Percentiles rank a stretch among this genome's conserved stretches.
phyloP scores from a whole-genome alignment of 2,797 vertebrate genomes.

The Avahi laniger region DNA sequence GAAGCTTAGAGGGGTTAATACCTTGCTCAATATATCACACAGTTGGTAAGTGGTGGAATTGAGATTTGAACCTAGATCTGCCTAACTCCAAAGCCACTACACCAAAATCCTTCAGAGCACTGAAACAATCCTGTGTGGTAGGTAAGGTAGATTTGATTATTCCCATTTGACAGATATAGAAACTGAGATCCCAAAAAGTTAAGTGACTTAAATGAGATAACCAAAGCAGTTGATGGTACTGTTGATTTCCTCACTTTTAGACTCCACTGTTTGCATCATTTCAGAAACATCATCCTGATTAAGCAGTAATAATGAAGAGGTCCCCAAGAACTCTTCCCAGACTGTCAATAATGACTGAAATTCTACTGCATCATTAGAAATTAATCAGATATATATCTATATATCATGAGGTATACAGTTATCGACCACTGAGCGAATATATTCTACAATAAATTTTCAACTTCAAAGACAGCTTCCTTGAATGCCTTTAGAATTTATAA shows the following conservation, averaged over 20 bases:
- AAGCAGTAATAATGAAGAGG: background rate
- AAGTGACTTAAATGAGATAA: background rate
- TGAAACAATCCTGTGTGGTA: background rate
- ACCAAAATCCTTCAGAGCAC: background rate
- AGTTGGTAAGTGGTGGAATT: background rate
- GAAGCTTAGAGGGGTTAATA: background rate
- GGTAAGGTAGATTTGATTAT: background rate
- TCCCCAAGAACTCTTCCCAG: background rate
- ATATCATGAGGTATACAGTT: background rate
- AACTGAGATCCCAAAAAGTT: background rate
- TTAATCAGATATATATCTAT: background rate
- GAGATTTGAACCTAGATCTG: background rate
- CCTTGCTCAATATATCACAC: background rate
- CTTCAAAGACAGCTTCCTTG: background rate
- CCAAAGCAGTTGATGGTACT: background rate
- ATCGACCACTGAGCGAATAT: background rate
- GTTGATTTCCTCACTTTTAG: background rate
- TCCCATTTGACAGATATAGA: background rate
- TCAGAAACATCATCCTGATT: background rate
- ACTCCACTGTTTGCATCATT: background rate
- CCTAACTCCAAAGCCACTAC: background rate
- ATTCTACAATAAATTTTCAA: background rate
- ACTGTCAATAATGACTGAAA: background rate
- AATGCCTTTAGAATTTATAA: background rate
- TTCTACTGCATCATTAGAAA: background rate